Evolutionary conservation across 2,888 invertebrate species (phyloP).

Genomic region (Machimus atricapillus): DNA sequence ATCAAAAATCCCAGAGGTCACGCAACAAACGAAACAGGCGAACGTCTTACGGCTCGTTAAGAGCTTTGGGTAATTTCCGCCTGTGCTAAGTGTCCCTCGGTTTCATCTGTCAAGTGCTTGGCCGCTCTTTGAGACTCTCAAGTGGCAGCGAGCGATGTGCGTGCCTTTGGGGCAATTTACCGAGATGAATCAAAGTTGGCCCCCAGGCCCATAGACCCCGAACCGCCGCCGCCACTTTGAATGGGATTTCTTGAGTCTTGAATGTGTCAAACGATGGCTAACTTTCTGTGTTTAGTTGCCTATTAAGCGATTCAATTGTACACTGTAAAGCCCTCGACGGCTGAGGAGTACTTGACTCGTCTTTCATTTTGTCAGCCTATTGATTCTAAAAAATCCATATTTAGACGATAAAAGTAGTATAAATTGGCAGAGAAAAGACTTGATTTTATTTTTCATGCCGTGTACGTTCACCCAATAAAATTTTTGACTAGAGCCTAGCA

Average conservation of each 20-base stretch:
- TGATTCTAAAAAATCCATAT: neutral
- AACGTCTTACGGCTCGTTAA: slow-evolving; percentile 32
- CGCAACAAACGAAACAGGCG: neutral
- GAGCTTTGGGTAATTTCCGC: slow-evolving; percentile 33
- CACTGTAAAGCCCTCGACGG: neutral
- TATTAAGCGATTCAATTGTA: neutral
- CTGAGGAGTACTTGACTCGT: neutral
- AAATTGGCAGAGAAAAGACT: neutral
- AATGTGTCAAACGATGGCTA: neutral
- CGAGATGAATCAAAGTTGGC: neutral
- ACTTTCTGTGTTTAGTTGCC: neutral
- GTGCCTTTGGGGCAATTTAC: slow-evolving; percentile 28
- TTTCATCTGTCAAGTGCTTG: slow-evolving; percentile 34
- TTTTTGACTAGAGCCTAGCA: no score
- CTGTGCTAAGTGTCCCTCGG: slow-evolving; percentile 28
- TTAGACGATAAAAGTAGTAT: neutral
- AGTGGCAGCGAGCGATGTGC: slow-evolving; percentile 30
- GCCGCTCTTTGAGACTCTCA: slow-evolving; percentile 23
- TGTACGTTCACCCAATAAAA: neutral
- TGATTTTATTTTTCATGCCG: neutral
- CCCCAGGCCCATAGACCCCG: neutral
- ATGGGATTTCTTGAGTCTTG: neutral
- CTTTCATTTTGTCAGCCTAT: neutral
- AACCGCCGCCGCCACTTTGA: neutral
- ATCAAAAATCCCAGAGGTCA: slow-evolving; percentile 16